A percentile compares a stretch with the other conserved stretches of the same genome.
Evolutionary conservation across 2,888 invertebrate species (phyloP).

Genomic region (Saturnia pavonia): DNA sequence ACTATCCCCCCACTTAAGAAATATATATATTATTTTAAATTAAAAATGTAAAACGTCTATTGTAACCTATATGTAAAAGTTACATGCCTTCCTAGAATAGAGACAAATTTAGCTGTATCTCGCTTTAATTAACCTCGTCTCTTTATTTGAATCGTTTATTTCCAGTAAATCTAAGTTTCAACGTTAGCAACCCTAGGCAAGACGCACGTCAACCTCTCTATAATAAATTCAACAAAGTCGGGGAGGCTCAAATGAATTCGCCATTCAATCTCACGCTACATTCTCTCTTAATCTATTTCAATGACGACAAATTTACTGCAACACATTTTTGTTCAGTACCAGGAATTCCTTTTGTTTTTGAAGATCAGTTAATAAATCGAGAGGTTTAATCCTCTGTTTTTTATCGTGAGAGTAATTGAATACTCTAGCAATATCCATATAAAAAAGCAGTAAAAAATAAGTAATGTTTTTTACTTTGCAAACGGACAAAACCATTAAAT

Average conservation of each 20-base stretch:
- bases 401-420: not conserved
- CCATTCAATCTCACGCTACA: conserved; percentile 76
- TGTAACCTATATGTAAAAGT: not conserved
- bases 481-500: not conserved
- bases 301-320: conserved; percentile 76
- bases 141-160: not conserved
- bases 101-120: not conserved
- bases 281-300: conserved; percentile 76
- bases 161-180: not conserved
- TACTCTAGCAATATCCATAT: not conserved
- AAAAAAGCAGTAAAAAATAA: too few relatives aligned
- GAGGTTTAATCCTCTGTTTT: not conserved
- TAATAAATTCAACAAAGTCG: conserved; percentile 56
- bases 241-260: conserved; percentile 66
- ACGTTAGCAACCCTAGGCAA: conserved; percentile 1
- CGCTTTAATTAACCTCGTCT: not conserved
- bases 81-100: not conserved
- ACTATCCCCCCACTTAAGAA: too few relatives aligned
- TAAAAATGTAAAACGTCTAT: too few relatives aligned
- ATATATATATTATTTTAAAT: too few relatives aligned
- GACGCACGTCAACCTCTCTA: conserved; percentile 54
- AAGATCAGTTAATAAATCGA: conserved; percentile 3
- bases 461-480: too few relatives aligned
- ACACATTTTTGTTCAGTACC: conserved; percentile 67
- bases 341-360: conserved; percentile 43